Evolutionary conservation across 2,888 invertebrate species (phyloP).

Genomic region (Cryptocephalus primarius): DNA sequence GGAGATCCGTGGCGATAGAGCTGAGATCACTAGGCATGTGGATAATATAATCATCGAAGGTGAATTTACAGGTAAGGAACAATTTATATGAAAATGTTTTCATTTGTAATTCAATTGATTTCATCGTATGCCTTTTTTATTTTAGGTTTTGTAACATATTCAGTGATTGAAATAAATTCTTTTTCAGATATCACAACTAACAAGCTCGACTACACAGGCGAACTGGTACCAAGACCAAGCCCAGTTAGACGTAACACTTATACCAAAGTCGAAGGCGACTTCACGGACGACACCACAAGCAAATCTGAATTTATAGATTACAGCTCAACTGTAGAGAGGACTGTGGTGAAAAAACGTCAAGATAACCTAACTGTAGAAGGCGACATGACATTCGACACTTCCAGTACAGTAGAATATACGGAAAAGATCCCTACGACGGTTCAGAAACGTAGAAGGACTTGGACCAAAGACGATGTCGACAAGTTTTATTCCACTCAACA

Average conservation of each 20-base stretch:
- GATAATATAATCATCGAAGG: conserved; percentile 57
- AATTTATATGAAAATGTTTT: not conserved
- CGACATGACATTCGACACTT: conserved; percentile 54
- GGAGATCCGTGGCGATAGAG: conserved; percentile 51
- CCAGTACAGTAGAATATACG: conserved; percentile 50
- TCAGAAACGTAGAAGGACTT: conserved; percentile 54
- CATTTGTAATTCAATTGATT: too few species aligned
- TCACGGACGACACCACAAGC: conserved; percentile 57
- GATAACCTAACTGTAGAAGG: conserved; percentile 62
- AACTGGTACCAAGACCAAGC: conserved; percentile 51
- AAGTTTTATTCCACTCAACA: conserved; percentile 53
- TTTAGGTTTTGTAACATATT: not conserved
- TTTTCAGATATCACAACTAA: conserved; percentile 58
- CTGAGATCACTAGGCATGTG: conserved; percentile 50
- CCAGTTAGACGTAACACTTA: conserved; percentile 64
- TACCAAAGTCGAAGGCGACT: conserved; percentile 67
- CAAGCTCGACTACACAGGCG: conserved; percentile 58
- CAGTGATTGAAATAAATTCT: not conserved
- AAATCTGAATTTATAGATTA: conserved; percentile 57
- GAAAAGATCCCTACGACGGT: conserved; percentile 45
- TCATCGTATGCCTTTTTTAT: too few species aligned
- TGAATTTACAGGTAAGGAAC: conserved; percentile 52
- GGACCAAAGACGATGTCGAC: conserved; percentile 63
- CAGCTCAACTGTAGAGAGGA: conserved; percentile 45
- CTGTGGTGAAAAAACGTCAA: conserved; percentile 45